Evolutionary conservation across 2,888 invertebrate species (phyloP), one percentile per base, ranked within the genome.

Genomic region (Vandiemenella viatica): DNA sequence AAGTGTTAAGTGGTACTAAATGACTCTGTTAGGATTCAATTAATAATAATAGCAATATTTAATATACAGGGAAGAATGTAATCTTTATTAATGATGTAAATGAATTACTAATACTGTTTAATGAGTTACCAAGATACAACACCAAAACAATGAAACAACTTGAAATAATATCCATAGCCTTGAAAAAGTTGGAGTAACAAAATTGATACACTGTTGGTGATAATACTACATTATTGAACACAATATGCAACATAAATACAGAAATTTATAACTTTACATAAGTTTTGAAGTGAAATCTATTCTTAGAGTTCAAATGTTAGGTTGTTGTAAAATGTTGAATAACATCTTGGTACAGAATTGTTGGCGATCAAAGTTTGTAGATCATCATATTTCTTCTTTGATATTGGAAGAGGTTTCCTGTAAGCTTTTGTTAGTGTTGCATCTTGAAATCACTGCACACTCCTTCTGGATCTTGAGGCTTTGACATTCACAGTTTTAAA

Each of bases 391-490:
- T 4, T 32, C 20, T 45, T 22, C 37, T 16, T 32, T 37, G 45
- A 45, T 45, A 19, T 45, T 32, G 45, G 10, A 17, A 15, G 45
- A 45, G 18, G 1, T 45, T 37, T 18, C 13, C 32, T 15, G 17
- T 32, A 32, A 32, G 32, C 18, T 37, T 26, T 45, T 45, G 15
- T 37, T 37, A 45, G 18, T 45, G 18, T 3, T 32, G 22, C 37
- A 17, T 45, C 37, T 37, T 45, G 37, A 23, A 45, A 45, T 10
- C 15, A 45, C 15, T 45, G 37, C 3, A 32, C 2, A 32, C 32
- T 45, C 45, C 17, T 37, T 45, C 32, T 45, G 45, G 37, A 15
- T 45, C 37, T 45, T 45, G 45, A 45, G 45, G 4, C 45, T 45
- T 45, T 19, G 17, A 45, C 10, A 23, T 45, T 45, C n/a, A 32